These are phyloP conservation scores for Poeciliopsis infans DNA, from an alignment of 2,797 vertebrate species.

Conservation along the genomic window DNA sequence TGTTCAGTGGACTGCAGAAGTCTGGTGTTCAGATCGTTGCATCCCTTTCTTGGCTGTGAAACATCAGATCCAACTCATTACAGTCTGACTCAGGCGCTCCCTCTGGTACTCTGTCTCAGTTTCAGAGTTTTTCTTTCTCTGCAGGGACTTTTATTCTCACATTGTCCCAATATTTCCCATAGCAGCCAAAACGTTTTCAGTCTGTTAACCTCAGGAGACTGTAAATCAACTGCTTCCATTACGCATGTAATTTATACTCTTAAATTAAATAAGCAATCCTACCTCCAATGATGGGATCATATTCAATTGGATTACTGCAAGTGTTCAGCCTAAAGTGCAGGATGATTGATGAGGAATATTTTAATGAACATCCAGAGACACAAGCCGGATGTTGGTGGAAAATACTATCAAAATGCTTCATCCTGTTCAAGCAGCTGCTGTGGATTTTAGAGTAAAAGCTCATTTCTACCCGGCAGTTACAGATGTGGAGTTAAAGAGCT, in stretches of 20 bases:
- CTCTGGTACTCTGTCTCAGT: neutral
- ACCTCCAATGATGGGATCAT: neutral
- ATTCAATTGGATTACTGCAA: constrained; percentile 1
- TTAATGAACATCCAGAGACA: neutral
- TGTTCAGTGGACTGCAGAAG: neutral
- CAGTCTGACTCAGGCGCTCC: neutral
- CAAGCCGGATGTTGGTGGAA: neutral
- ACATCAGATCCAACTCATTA: neutral
- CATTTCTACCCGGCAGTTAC: neutral
- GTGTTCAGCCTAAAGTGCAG: constrained; percentile 8
- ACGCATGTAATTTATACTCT: neutral
- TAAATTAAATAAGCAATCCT: constrained; percentile 9
- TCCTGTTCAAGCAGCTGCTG: neutral
- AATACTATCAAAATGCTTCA: neutral
- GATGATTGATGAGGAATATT: neutral
- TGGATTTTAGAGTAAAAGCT: neutral
- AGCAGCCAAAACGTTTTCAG: neutral
- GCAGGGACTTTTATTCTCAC: constrained; percentile 1
- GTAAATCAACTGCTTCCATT: constrained; percentile 7
- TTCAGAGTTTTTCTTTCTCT: neutral
- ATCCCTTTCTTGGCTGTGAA: neutral
- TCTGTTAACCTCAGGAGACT: neutral
- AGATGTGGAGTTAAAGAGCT: neutral
- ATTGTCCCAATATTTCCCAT: neutral
- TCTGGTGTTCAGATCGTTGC: neutral